Evolutionary conservation across 2,888 invertebrate genomes (phyloP), one percentile per base, ranked within the genome.

Genomic region (Halictus ligatus): DNA sequence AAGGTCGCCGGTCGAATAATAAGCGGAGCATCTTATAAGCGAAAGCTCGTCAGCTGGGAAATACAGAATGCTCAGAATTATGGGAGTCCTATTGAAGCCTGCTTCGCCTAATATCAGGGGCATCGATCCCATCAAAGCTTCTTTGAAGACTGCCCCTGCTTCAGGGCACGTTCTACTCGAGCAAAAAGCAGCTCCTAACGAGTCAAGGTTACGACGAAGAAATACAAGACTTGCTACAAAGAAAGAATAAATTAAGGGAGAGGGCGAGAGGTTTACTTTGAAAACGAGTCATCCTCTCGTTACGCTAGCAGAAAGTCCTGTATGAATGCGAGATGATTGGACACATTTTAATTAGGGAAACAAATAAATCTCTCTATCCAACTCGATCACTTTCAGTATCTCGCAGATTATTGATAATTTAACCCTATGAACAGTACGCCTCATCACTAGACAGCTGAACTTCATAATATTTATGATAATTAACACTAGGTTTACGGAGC

Each of bases 101-200:
- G 40, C 25, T 48, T 73, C 29, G 60, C 35, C 67, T 58, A 46
- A 75, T 73, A 80, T 54, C n/a, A 60, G 64, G 25, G 50, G 75
- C 50, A 85, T 84, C 75, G 79, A 79, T 77, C 25, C 46, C n/a
- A 60, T 40, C 25, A 48, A 50, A 29, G n/a, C 74, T 73, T 80
- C 84, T 80, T 89, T 87, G 78, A 80, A 78, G 74, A 60, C 60
- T 88, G 87, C 64, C 84, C 80, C 35, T 76, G 54, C 75, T 78
- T 83, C 84, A 48, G 80, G 75, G 58, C 69, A 21, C 80, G 69
- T 64, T 78, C 75, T 73, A 29, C 48, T 78, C 54, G 25, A 75
- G 58, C 25, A 73, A 74, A 88, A 85, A 78, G 81, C 78, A 78
- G 64, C 76, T 80, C 40, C 90, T 91, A 91, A 91, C 89, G 84